These are phyloP conservation scores for Odontophorus gujanensis DNA, from an alignment of 2,113 vertebrate genomes.

Conservation along the genomic window DNA sequence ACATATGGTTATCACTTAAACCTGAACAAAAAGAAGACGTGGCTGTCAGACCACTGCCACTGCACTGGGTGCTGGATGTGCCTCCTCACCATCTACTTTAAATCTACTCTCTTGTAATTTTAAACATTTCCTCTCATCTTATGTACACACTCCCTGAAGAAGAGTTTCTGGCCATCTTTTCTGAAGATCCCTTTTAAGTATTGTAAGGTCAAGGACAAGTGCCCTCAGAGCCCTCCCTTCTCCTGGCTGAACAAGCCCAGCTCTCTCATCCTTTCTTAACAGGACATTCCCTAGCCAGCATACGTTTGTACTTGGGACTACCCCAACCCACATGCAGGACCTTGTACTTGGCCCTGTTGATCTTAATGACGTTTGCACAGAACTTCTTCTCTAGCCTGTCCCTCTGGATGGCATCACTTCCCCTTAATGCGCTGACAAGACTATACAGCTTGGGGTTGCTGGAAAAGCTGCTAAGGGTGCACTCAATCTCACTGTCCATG, in stretches of 20 bases:
- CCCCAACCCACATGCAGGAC: too few species aligned
- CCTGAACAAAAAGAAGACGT: background rate
- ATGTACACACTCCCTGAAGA: background rate
- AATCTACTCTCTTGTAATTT: background rate
- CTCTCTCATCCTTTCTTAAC: background rate
- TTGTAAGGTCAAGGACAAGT: background rate
- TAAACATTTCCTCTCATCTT: background rate
- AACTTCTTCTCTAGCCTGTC: too few species aligned
- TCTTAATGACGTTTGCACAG: too few species aligned
- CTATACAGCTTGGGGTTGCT: background rate
- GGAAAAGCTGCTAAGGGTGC: background rate
- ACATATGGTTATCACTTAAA: fast-evolving
- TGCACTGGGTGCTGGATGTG: background rate
- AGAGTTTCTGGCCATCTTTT: background rate
- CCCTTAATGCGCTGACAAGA: background rate
- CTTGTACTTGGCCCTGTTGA: too few species aligned
- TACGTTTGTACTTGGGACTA: too few species aligned
- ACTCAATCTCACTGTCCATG: background rate
- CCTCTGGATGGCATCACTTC: background rate
- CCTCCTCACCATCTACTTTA: background rate
- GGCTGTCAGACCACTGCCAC: background rate
- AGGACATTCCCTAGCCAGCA: background rate
- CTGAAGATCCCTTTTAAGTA: background rate
- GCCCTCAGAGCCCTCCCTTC: background rate
- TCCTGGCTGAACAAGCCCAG: background rate